Conservation (phyloP, 2,888 invertebrate genomes). For the Sisyra nigra region DNA sequence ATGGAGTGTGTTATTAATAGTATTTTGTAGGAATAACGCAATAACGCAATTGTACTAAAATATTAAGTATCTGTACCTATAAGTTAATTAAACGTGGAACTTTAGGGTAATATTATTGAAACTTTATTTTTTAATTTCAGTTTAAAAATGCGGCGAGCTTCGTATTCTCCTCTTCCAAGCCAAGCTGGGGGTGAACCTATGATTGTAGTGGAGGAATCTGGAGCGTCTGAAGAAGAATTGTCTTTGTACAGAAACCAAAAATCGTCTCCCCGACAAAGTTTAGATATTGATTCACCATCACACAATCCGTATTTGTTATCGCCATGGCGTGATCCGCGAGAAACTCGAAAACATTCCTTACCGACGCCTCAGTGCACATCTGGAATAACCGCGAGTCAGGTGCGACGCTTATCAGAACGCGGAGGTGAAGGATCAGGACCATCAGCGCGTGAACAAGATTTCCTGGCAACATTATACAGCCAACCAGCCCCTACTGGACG, state of each 20-base stretch:
- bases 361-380: constrained; percentile 73
- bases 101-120: too few species aligned
- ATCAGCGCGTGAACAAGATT: constrained; percentile 64
- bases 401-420: constrained; percentile 63
- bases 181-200: constrained; percentile 43
- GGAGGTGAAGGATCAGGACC: constrained; percentile 61
- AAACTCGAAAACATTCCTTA: constrained; percentile 64
- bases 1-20: too few species aligned
- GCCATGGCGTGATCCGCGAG: constrained; percentile 59
- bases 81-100: too few species aligned
- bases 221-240: constrained; percentile 46
- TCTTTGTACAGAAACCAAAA: not conserved
- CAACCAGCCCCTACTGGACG: constrained; percentile 57
- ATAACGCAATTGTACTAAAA: too few species aligned
- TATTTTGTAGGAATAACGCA: too few species aligned
- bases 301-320: constrained; percentile 64
- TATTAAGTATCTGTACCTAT: too few species aligned
- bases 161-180: constrained; percentile 40
- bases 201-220: constrained; percentile 70
- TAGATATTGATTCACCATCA: constrained; percentile 58
- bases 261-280: constrained; percentile 35
- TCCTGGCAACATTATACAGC: constrained; percentile 64
- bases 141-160: constrained; percentile 41
- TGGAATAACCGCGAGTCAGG: constrained; percentile 77
- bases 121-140: not conserved